Percentiles rank a stretch among this genome's conserved stretches.
Evolutionary conservation across 2,113 vertebrate genomes (phyloP).

Genomic region (Amphiprion percula): DNA sequence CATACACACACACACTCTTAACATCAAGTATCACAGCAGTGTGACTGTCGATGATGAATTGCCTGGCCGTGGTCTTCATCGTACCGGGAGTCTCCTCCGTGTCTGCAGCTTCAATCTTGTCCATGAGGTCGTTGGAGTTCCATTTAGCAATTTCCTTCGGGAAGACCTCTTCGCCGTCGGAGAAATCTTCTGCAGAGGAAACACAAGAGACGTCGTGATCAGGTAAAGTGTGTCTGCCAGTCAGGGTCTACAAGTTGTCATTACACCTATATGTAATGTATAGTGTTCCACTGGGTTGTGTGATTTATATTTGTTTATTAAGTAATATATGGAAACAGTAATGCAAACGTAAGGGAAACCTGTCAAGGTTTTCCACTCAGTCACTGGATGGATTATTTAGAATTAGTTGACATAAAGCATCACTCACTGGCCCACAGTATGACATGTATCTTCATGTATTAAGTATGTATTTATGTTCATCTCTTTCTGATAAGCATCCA

Average conservation of each 20-base stretch:
- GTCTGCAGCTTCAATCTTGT: slow-evolving; percentile 92
- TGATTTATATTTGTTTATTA: background rate
- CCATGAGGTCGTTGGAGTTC: slow-evolving; percentile 96
- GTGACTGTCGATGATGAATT: background rate
- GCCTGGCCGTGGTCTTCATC: background rate
- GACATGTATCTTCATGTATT: background rate
- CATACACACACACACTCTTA: slow-evolving; percentile 14
- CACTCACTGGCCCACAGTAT: background rate
- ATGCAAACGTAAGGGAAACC: background rate
- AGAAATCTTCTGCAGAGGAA: slow-evolving; percentile 89
- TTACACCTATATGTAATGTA: background rate
- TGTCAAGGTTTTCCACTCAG: slow-evolving; percentile 1
- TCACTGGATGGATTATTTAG: background rate
- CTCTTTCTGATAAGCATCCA: background rate
- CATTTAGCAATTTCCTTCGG: slow-evolving; percentile 95
- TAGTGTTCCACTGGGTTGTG: background rate
- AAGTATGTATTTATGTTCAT: background rate
- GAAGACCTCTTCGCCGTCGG: slow-evolving; percentile 90
- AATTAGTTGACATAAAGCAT: background rate
- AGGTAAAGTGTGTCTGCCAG: background rate
- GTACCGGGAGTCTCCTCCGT: slow-evolving; percentile 88
- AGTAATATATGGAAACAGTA: background rate
- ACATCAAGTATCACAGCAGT: background rate
- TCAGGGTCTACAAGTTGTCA: background rate
- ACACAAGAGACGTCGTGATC: slow-evolving; percentile 5